These are phyloP conservation scores for Drosophila littoralis DNA, from an alignment of 1,140 invertebrate genomes.

Conservation along the genomic window DNA sequence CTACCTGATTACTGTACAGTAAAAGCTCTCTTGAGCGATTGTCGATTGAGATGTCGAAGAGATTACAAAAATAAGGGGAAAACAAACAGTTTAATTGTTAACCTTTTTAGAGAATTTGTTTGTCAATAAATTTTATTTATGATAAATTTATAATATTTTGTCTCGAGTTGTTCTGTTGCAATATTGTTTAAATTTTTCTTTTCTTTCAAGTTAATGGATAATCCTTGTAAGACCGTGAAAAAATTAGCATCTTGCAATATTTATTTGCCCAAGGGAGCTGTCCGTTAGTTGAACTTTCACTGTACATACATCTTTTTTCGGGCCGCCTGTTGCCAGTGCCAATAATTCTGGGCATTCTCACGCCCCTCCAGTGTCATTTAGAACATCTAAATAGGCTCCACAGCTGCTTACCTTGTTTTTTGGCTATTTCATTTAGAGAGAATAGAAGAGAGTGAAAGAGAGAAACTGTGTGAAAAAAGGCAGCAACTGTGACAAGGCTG, in stretches of 20 bases:
- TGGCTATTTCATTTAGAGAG: neutral
- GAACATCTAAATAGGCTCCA: slow-evolving; percentile 9
- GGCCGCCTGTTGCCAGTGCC: neutral
- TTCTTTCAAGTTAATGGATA: too few species aligned
- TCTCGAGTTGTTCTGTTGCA: too few species aligned
- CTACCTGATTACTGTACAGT: slow-evolving; percentile 2
- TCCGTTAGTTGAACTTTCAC: neutral
- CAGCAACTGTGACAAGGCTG: slow-evolving; percentile 1
- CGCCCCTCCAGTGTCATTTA: slow-evolving; percentile 4
- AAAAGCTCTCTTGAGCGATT: neutral
- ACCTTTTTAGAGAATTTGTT: too few species aligned
- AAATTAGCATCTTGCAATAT: too few species aligned
- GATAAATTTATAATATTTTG: too few species aligned
- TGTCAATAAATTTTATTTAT: too few species aligned
- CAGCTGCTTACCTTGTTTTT: slow-evolving; percentile 11
- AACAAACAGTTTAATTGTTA: too few species aligned
- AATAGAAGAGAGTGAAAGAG: neutral
- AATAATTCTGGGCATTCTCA: slow-evolving; percentile 10
- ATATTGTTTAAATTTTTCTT: too few species aligned
- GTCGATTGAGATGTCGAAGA: too few species aligned
- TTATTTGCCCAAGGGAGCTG: neutral
- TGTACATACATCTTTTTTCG: neutral
- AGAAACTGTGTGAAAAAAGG: neutral
- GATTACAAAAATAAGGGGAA: too few species aligned
- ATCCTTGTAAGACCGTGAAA: too few species aligned